These are phyloP conservation scores for Aporophyla nigra DNA, from an alignment of 2,888 invertebrate species.

Conservation along the genomic window DNA sequence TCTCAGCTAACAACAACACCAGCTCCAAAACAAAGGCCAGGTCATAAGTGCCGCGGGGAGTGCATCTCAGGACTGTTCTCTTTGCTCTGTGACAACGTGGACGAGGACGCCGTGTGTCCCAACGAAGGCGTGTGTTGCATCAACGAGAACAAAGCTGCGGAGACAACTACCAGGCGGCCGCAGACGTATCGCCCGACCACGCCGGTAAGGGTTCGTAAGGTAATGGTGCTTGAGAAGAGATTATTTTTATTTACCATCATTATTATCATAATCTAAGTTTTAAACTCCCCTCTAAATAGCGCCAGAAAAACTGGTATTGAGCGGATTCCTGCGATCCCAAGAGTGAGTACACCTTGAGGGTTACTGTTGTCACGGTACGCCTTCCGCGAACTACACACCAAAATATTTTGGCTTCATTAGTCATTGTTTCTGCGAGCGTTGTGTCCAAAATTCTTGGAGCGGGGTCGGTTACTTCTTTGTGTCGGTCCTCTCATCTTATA, in stretches of 20 bases:
- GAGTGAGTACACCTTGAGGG: background rate
- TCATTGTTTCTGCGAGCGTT: background rate
- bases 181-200: conserved; percentile 78
- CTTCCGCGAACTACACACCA: background rate
- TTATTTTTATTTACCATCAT: conserved; percentile 20
- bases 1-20: conserved; percentile 81
- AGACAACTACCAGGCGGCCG: conserved; percentile 82
- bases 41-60: conserved; percentile 94
- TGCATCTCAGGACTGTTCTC: conserved; percentile 96
- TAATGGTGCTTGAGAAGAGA: conserved; percentile 17
- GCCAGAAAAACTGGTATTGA: background rate
- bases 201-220: conserved; percentile 74
- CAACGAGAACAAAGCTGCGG: conserved; percentile 82
- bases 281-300: background rate
- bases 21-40: conserved; percentile 80
- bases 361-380: too few relatives aligned
- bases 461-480: background rate
- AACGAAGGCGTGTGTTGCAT: conserved; percentile 95
- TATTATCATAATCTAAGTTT: background rate
- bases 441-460: background rate
- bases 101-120: conserved; percentile 94
- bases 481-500: background rate
- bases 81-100: conserved; percentile 96
- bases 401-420: background rate
- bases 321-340: background rate